These are phyloP conservation scores for Phyllotreta cruciferae DNA, from an alignment of 2,888 invertebrate genomes.

Conservation along the genomic window DNA sequence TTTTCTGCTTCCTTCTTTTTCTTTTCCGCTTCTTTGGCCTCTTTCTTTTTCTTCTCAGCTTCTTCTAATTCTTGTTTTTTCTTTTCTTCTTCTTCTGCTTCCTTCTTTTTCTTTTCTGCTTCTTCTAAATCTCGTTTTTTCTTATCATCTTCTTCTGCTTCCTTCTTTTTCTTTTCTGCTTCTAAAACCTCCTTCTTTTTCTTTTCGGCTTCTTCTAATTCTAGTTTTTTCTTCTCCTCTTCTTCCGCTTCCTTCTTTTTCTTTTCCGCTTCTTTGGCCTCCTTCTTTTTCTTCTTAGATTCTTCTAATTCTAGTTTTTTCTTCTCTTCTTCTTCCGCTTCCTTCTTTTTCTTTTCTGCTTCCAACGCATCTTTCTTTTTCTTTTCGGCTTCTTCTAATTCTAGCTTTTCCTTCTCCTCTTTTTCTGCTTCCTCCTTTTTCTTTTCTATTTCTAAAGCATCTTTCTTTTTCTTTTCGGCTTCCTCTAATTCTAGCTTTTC, in stretches of 20 bases:
- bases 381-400: constrained; percentile 10
- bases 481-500: constrained; percentile 26
- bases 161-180: constrained; percentile 29
- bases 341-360: constrained; percentile 32
- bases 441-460: constrained; percentile 29
- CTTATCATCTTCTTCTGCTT: constrained; percentile 41
- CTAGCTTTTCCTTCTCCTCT: constrained; percentile 1
- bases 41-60: constrained; percentile 40
- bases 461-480: constrained; percentile 28
- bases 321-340: constrained; percentile 26
- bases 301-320: constrained; percentile 29
- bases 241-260: constrained; percentile 16
- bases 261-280: constrained; percentile 29
- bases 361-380: constrained; percentile 33
- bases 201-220: constrained; percentile 33
- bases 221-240: constrained; percentile 23
- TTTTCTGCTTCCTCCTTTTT: constrained; percentile 31
- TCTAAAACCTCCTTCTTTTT: constrained; percentile 27
- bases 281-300: constrained; percentile 28
- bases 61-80: constrained; percentile 18
- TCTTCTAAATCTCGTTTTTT: constrained; percentile 37
- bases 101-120: constrained; percentile 33
- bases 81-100: constrained; percentile 34
- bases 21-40: constrained; percentile 34
- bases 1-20: constrained; percentile 6